These are phyloP conservation scores for Bombus turneri DNA, from an alignment of 1,140 invertebrate species.

Conservation along the genomic window DNA sequence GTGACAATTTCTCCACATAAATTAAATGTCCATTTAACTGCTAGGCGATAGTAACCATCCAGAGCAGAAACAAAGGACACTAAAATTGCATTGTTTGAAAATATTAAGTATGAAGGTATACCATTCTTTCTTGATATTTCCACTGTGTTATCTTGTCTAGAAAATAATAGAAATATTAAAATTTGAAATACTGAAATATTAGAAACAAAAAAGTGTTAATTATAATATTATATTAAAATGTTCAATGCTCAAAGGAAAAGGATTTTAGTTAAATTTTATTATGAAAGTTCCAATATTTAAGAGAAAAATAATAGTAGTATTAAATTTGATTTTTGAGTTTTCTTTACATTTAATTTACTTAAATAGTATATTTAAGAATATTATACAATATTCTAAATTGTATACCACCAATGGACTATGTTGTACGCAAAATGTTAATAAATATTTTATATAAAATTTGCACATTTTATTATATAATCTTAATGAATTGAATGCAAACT, in stretches of 20 bases:
- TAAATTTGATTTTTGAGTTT: background rate
- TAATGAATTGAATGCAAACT: background rate
- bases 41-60: constrained; percentile 94
- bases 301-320: background rate
- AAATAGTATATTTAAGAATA: background rate
- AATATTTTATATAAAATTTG: background rate
- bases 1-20: constrained; percentile 90
- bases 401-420: background rate
- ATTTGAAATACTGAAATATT: background rate
- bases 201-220: background rate
- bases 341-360: background rate
- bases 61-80: constrained; percentile 92
- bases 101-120: constrained; percentile 89
- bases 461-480: background rate
- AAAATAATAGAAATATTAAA: constrained; percentile 18
- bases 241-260: background rate
- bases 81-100: constrained; percentile 84
- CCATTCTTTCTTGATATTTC: constrained; percentile 91
- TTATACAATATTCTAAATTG: background rate
- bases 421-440: background rate
- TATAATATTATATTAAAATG: background rate
- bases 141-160: constrained; percentile 85
- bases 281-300: background rate
- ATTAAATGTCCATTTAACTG: constrained; percentile 95
- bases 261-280: background rate